These are phyloP conservation scores for Adelges cooleyi DNA, from an alignment of 1,140 invertebrate species.

Conservation along the genomic window DNA sequence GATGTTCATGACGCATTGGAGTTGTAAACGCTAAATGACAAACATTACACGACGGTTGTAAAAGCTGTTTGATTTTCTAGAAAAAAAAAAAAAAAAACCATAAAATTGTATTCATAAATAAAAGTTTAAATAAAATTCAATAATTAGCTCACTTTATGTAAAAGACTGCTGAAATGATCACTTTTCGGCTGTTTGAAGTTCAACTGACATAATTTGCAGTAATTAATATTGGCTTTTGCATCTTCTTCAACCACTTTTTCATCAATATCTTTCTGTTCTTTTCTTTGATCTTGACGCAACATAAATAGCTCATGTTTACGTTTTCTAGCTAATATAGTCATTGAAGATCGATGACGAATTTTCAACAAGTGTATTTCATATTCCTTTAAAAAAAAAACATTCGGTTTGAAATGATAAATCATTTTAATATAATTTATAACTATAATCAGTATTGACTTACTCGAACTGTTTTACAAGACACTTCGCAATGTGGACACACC, in stretches of 20 bases:
- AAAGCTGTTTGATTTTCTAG: constrained; percentile 23
- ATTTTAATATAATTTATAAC: neutral
- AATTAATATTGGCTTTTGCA: constrained; percentile 20
- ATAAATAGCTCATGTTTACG: constrained; percentile 19
- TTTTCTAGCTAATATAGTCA: constrained; percentile 15
- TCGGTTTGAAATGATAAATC: neutral
- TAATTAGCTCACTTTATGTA: constrained; percentile 42
- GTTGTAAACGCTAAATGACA: constrained; percentile 61
- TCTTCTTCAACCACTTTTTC: constrained; percentile 14
- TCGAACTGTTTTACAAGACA: constrained; percentile 58
- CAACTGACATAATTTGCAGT: constrained; percentile 62
- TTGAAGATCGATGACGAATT: constrained; percentile 24
- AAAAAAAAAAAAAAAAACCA: neutral
- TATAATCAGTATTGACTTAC: constrained; percentile 37
- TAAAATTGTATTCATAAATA: neutral
- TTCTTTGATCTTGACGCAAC: constrained; percentile 24
- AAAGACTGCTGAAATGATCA: constrained; percentile 59
- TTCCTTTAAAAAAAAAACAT: constrained; percentile 7
- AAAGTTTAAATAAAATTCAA: neutral
- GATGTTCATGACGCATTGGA: constrained; percentile 68
- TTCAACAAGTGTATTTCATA: constrained; percentile 22
- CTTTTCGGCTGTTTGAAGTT: constrained; percentile 64
- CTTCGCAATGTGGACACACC: constrained; percentile 58
- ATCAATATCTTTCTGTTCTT: constrained; percentile 23
- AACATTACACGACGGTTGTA: constrained; percentile 34